Evolutionary conservation across 2,888 invertebrate genomes (phyloP).

Genomic region (Drosophila helvetica): DNA sequence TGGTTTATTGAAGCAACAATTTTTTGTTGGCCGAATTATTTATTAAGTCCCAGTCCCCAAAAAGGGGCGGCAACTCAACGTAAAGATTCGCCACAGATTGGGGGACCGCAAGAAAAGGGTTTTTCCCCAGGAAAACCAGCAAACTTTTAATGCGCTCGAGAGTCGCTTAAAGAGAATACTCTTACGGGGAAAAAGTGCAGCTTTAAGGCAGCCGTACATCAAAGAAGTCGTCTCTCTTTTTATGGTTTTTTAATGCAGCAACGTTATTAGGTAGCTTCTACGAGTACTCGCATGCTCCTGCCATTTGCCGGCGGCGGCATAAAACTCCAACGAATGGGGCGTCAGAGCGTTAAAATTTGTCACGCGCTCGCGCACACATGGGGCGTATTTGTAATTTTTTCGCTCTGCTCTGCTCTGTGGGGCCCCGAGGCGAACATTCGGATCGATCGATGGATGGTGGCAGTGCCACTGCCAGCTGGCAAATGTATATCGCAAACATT

Average conservation of each 20-base stretch:
- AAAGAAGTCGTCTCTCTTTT: constrained; percentile 33
- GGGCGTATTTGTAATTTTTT: constrained; percentile 62
- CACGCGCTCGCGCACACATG: constrained; percentile 62
- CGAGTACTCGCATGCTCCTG: background rate
- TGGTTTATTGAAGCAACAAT: constrained; percentile 74
- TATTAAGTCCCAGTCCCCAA: constrained; percentile 58
- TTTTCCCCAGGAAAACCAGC: constrained; percentile 1
- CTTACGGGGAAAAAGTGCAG: background rate
- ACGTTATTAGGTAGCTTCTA: constrained; percentile 60
- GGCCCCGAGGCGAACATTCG: constrained; percentile 47
- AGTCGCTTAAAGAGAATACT: constrained; percentile 2
- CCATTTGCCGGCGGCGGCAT: constrained; percentile 46
- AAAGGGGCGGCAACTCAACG: constrained; percentile 41
- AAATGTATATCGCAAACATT: constrained; percentile 75
- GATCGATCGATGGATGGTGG: constrained; percentile 55
- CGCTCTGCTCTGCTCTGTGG: constrained; percentile 22
- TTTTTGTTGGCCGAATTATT: constrained; percentile 72
- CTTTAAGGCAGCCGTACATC: constrained; percentile 17
- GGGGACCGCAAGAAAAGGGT: constrained; percentile 38
- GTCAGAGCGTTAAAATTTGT: constrained; percentile 77
- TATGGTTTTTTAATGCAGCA: constrained; percentile 64
- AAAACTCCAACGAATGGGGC: constrained; percentile 57
- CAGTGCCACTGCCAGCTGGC: constrained; percentile 52
- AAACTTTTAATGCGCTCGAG: constrained; percentile 30
- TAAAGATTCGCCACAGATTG: constrained; percentile 26